Evolutionary conservation across 2,888 invertebrate species (phyloP).

Genomic region (Onthophagus sagittarius): DNA sequence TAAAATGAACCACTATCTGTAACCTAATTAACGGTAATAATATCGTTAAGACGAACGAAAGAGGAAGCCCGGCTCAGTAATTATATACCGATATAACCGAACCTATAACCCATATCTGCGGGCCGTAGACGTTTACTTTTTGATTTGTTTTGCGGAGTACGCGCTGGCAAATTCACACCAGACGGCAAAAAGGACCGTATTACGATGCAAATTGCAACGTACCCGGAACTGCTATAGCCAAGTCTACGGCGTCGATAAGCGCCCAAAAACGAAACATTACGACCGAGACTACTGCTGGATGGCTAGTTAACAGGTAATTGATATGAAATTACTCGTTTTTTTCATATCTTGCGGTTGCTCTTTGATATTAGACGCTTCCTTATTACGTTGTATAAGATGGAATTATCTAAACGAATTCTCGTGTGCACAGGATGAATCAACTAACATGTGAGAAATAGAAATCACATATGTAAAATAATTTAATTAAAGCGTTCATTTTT

Average conservation of each 20-base stretch:
- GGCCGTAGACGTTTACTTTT: neutral
- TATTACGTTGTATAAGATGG: neutral
- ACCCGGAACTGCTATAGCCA: neutral
- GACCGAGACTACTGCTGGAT: neutral
- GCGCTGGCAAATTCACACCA: neutral
- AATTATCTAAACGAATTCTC: neutral
- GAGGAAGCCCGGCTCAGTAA: neutral
- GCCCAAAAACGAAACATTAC: neutral
- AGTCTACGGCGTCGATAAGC: neutral
- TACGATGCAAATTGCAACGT: neutral
- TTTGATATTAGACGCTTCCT: neutral
- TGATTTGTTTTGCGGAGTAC: neutral
- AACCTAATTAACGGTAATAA: neutral
- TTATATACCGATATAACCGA: neutral
- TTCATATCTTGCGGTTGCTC: neutral
- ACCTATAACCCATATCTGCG: neutral
- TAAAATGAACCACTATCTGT: neutral
- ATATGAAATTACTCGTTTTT: neutral
- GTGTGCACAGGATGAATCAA: too few species aligned
- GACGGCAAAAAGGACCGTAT: neutral
- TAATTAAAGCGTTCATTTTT: too few species aligned
- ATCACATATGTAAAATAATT: too few species aligned
- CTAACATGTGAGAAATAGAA: too few species aligned
- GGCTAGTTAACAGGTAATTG: neutral
- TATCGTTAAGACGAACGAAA: neutral